Percentiles rank a stretch among this genome's conserved stretches.
These are phyloP conservation scores for Eretmochelys imbricata DNA, from an alignment of 2,113 vertebrate species.

Conservation along the genomic window DNA sequence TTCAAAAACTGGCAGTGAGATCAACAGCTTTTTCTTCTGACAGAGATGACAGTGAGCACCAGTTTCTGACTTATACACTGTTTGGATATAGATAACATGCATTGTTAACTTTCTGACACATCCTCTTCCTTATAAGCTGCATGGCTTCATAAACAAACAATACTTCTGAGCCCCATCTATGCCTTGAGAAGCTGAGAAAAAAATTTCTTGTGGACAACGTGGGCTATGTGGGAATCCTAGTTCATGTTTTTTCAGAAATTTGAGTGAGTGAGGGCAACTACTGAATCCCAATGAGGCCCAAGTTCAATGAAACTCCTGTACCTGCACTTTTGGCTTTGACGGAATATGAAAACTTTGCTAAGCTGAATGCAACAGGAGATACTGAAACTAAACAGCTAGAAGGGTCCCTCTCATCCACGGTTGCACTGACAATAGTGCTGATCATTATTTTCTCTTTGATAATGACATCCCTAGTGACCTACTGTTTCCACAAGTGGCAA, in stretches of 20 bases:
- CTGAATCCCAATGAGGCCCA: slow-evolving; percentile 72
- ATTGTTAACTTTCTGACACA: fast-evolving
- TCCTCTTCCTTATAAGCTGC: fast-evolving
- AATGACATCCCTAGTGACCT: slow-evolving; percentile 75
- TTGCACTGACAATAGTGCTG: slow-evolving; percentile 76
- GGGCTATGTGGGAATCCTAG: neutral
- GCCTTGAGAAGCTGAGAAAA: neutral
- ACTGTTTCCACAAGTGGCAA: slow-evolving; percentile 82
- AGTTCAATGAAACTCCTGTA: slow-evolving; percentile 41
- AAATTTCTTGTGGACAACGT: neutral
- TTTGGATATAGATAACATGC: neutral
- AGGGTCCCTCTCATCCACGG: slow-evolving; percentile 75
- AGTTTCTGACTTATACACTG: fast-evolving
- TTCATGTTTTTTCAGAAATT: neutral
- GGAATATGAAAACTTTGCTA: slow-evolving; percentile 35
- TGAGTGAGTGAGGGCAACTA: neutral
- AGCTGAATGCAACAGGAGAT: slow-evolving; percentile 62
- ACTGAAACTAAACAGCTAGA: slow-evolving; percentile 55
- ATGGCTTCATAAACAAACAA: neutral
- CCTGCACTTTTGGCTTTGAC: slow-evolving; percentile 41
- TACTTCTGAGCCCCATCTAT: neutral
- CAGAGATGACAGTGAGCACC: fast-evolving
- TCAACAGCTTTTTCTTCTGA: neutral
- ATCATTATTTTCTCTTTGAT: slow-evolving; percentile 74
- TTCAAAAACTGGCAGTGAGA: neutral